Evolutionary conservation across 2,113 vertebrate genomes (phyloP).

Genomic region (Phrynosoma platyrhinos): DNA sequence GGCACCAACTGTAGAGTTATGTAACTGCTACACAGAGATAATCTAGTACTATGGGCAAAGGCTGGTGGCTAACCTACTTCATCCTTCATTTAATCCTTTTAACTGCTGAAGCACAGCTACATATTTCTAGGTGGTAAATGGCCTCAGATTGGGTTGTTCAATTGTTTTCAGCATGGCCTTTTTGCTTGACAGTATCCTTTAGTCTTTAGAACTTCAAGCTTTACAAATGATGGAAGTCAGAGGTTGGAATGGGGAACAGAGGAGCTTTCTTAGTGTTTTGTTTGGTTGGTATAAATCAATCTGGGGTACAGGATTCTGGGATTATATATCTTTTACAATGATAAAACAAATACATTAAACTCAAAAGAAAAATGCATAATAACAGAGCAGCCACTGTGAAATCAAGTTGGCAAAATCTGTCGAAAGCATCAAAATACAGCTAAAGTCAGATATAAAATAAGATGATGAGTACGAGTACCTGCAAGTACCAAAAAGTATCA

Average conservation of each 20-base stretch:
- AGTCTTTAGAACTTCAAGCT: neutral
- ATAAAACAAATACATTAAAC: neutral
- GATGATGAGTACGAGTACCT: too few species aligned
- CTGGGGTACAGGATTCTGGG: neutral
- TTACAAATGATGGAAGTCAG: neutral
- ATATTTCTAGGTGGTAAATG: neutral
- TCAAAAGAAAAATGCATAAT: neutral
- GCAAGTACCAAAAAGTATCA: too few species aligned
- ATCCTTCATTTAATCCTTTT: slow-evolving; percentile 5
- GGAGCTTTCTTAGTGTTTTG: too few species aligned
- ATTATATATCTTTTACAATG: neutral
- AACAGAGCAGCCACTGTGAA: neutral
- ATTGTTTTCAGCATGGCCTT: slow-evolving; percentile 15
- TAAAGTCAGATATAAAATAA: neutral
- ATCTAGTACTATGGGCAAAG: neutral
- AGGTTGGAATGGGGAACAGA: neutral
- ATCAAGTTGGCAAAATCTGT: neutral
- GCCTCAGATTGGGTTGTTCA: neutral
- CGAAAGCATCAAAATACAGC: neutral
- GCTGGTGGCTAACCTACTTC: neutral
- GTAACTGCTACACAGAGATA: neutral
- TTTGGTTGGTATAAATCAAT: neutral
- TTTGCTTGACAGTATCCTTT: neutral
- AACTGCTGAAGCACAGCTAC: neutral
- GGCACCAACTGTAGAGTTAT: neutral